Base-by-base conservation (phyloP, 1,140 invertebrate species). In the Diploscapter pachys region DNA sequence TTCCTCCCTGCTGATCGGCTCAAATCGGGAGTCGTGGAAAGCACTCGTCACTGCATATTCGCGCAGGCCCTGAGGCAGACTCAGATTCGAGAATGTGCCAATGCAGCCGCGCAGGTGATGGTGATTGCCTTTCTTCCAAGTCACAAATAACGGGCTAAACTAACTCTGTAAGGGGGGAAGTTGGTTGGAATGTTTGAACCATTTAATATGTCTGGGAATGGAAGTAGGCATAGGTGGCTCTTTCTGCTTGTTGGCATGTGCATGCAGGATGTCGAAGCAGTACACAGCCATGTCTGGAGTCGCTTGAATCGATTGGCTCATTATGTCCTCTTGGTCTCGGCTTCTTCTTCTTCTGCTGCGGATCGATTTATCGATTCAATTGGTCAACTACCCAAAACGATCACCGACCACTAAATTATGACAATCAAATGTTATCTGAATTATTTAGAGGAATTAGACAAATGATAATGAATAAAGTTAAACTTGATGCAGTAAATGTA, bases 11-110 rank as follows among this genome's bases (percentile, higher is more conserved):
- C 91, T 92, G 77, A 99, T 96, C 31, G 96, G 96, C 82, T 92
- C 91, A 87, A 99, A 99, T 48, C 96, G 91, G 50, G 93, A 94
- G 87, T 99, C 96, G 86, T 95, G 95, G 82, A 98, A 92, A 80
- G 96, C 96, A 90, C 96, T 98, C 84, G 86, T 88, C 67, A 88
- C 82, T 70, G 88, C 87, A 83, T 89, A 89, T 82, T 89, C 88
- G 80, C 82, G 85, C 77, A 89, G 85, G 66, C 88, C 88, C 76
- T 84, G 81, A 65, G 87, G 86, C n/a, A 89, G 82, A 68, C 72
- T 67, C 8, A 74, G 54, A 61, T 74, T 52, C 9, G 72, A 74
- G 77, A 89, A 89, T 61, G 88, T 89, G 54, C 88, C 88, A 73
- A 89, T 89, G 80, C 88, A 89, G 64, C 88, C 88, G 55, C 88